Conservation (phyloP, 2,888 invertebrate species). For the Keiferia lycopersicella region DNA sequence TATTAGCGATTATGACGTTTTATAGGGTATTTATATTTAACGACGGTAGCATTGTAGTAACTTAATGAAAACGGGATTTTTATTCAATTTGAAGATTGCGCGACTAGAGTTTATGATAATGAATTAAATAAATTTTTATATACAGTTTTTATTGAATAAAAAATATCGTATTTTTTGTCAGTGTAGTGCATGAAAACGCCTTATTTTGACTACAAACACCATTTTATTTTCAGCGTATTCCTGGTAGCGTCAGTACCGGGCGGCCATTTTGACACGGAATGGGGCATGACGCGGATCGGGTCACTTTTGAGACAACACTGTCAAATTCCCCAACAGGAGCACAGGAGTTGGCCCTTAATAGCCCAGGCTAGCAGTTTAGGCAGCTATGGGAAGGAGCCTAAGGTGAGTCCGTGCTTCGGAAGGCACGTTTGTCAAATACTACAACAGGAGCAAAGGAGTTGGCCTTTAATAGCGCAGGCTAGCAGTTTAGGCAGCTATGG, state of each 20-base stretch:
- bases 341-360: slow-evolving; percentile 84
- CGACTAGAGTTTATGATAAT: no score
- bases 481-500: slow-evolving; percentile 91
- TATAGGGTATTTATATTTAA: no score
- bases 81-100: no score
- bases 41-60: no score
- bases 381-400: slow-evolving; percentile 72
- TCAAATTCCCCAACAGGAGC: slow-evolving; percentile 68
- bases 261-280: slow-evolving; percentile 84
- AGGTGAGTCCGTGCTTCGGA: slow-evolving; percentile 42
- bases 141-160: no score
- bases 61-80: no score
- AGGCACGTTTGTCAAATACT: neutral
- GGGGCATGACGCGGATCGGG: slow-evolving; percentile 84
- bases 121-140: no score
- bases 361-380: slow-evolving; percentile 97
- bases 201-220: no score
- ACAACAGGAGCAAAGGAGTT: neutral
- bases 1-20: no score
- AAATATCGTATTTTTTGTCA: no score
- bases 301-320: slow-evolving; percentile 85
- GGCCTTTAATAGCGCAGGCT: neutral
- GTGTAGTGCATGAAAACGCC: no score
- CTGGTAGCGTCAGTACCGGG: slow-evolving; percentile 94
- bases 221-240: slow-evolving; percentile 85